phyloP scores from a whole-genome alignment of 2,113 vertebrate genomes.

The Cyprinodon tularosa region DNA sequence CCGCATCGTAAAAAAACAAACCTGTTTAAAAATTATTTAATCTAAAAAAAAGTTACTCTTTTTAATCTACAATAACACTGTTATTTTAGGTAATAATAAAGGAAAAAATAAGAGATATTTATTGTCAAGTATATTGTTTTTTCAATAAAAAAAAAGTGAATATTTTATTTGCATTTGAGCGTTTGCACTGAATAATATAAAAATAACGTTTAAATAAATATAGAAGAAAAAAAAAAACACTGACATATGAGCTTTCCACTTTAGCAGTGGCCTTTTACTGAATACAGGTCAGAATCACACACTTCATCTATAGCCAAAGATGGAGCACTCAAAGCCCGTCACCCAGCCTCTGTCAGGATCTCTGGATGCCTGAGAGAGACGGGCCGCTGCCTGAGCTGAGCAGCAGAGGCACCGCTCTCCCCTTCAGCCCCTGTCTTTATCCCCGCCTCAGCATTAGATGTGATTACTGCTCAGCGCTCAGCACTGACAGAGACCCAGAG shows the following conservation, averaged over 20 bases:
- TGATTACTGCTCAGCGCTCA: constrained; percentile 84
- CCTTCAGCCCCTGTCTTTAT: constrained; percentile 76
- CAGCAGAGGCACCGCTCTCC: constrained; percentile 63
- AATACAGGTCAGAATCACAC: constrained; percentile 74
- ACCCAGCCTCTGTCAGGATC: constrained; percentile 44
- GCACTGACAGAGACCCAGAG: constrained; percentile 79
- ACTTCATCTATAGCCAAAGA: constrained; percentile 74
- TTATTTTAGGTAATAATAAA: constrained; percentile 11
- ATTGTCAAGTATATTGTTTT: background rate
- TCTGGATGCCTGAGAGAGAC: constrained; percentile 36
- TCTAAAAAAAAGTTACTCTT: background rate
- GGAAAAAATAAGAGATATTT: background rate
- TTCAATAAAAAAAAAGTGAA: background rate
- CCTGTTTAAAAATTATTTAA: constrained; percentile 5
- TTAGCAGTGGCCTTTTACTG: constrained; percentile 71
- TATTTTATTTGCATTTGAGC: background rate
- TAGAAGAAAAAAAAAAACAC: constrained; percentile 3
- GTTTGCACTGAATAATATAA: background rate
- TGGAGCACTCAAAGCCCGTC: constrained; percentile 46
- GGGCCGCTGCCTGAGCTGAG: constrained; percentile 43
- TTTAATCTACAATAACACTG: background rate
- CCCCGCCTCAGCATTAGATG: constrained; percentile 83
- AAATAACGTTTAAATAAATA: constrained; percentile 17
- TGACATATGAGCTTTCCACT: constrained; percentile 61
- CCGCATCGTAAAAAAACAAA: constrained; percentile 27